Conservation (phyloP, 2,888 invertebrate species). For the Entomobrya multifasciata region DNA sequence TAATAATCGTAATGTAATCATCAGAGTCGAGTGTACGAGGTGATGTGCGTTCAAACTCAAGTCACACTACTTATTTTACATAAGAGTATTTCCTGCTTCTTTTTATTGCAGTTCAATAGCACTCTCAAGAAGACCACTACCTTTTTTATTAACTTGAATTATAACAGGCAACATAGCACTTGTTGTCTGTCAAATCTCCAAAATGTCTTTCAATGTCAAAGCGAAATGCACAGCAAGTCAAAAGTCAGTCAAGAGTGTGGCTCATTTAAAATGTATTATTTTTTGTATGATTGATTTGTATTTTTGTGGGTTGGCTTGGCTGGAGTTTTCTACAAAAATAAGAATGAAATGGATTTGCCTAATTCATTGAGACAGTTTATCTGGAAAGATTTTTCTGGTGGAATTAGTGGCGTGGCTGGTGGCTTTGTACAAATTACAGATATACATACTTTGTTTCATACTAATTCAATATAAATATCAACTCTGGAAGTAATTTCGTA, state of each 20-base stretch:
- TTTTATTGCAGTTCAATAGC: not conserved
- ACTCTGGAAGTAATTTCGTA: not conserved
- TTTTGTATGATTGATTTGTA: too few relatives aligned
- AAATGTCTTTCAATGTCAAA: conserved; percentile 12
- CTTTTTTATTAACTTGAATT: not conserved
- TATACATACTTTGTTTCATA: too few relatives aligned
- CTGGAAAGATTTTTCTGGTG: not conserved
- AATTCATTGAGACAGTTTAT: not conserved
- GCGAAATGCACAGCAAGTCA: too few relatives aligned
- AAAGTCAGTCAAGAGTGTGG: too few relatives aligned
- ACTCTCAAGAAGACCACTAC: not conserved
- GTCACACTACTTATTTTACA: not conserved
- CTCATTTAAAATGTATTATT: too few relatives aligned
- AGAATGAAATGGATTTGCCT: not conserved
- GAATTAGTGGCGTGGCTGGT: too few relatives aligned
- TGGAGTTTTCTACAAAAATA: not conserved
- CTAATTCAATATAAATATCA: not conserved
- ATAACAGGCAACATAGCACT: not conserved
- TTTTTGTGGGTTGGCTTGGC: too few relatives aligned
- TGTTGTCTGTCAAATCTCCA: conserved; percentile 15
- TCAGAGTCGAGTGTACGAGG: not conserved
- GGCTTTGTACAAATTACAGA: too few relatives aligned
- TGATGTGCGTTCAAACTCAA: not conserved
- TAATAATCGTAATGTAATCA: not conserved
- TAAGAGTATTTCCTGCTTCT: conserved; percentile 31